phyloP scores from a whole-genome alignment of 1,140 invertebrate species.

The Penaeus japonicus region DNA sequence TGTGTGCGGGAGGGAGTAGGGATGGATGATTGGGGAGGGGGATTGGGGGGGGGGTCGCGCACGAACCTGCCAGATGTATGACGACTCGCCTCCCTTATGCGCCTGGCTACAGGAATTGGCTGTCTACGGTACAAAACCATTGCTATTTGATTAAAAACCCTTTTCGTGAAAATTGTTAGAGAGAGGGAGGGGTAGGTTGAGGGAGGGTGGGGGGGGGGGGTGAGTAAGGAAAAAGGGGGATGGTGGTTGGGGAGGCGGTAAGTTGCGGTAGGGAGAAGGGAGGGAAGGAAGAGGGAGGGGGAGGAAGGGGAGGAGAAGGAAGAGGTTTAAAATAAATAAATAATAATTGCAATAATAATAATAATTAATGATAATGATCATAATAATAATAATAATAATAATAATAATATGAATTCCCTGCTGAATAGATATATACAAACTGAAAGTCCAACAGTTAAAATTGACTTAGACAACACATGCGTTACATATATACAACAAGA shows the following conservation, averaged over 20 bases:
- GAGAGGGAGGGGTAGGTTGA: too few relatives aligned
- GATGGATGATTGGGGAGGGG: too few relatives aligned
- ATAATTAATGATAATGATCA: too few relatives aligned
- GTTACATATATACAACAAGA: conserved; percentile 7
- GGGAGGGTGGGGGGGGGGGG: too few relatives aligned
- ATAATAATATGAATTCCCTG: too few relatives aligned
- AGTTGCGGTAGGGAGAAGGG: too few relatives aligned
- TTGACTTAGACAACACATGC: conserved; percentile 8
- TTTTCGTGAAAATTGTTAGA: not conserved
- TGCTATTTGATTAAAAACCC: not conserved
- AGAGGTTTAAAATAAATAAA: not conserved
- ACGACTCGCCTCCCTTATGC: not conserved
- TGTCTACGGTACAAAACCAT: conserved; percentile 9
- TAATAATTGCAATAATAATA: not conserved
- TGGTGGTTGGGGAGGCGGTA: too few relatives aligned
- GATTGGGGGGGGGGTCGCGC: not conserved
- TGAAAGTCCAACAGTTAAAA: not conserved
- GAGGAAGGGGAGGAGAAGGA: too few relatives aligned
- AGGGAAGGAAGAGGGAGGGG: too few relatives aligned
- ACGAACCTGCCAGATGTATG: not conserved
- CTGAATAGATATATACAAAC: not conserved
- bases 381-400: too few relatives aligned
- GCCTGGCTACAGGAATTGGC: not conserved
- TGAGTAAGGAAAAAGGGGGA: too few relatives aligned
- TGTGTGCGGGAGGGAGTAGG: too few relatives aligned